phyloP scores from a whole-genome alignment of 1,140 invertebrate genomes.

The Sogatella furcifera region DNA sequence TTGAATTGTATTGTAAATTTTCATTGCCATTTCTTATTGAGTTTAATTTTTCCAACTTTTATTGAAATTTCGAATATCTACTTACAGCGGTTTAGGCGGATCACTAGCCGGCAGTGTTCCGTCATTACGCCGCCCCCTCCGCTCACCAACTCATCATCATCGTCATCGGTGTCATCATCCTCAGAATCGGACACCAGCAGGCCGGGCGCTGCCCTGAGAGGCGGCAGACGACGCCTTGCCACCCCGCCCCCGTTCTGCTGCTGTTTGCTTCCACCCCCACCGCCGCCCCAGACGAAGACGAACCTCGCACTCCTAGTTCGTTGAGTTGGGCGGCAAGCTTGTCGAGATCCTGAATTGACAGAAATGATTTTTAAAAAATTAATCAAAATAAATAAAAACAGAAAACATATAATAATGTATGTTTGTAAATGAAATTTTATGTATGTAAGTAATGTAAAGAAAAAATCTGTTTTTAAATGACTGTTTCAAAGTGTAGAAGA shows the following conservation, averaged over 20 bases:
- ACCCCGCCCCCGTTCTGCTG: constrained; percentile 39
- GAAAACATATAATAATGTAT: no score
- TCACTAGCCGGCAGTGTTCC: constrained; percentile 91
- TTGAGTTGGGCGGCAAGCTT: constrained; percentile 85
- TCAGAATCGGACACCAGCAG: constrained; percentile 21
- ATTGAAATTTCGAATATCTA: constrained; percentile 27
- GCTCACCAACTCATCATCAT: constrained; percentile 38
- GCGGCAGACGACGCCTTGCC: neutral
- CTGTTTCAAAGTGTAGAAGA: no score
- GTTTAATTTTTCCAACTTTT: no score
- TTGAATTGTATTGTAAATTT: no score
- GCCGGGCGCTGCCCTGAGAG: constrained; percentile 17
- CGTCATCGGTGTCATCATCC: constrained; percentile 35
- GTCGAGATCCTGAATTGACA: constrained; percentile 70
- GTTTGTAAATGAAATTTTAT: no score
- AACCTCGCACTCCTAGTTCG: constrained; percentile 67
- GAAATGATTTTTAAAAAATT: no score
- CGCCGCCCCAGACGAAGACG: constrained; percentile 40
- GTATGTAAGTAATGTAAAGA: no score
- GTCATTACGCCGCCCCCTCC: constrained; percentile 63
- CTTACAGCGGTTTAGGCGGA: constrained; percentile 92
- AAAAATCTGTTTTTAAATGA: no score
- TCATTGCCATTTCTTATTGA: no score
- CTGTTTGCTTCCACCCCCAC: constrained; percentile 16
- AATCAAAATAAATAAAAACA: no score